Evolutionary conservation across 2,888 invertebrate genomes (phyloP).

Genomic region (Boloria selene): DNA sequence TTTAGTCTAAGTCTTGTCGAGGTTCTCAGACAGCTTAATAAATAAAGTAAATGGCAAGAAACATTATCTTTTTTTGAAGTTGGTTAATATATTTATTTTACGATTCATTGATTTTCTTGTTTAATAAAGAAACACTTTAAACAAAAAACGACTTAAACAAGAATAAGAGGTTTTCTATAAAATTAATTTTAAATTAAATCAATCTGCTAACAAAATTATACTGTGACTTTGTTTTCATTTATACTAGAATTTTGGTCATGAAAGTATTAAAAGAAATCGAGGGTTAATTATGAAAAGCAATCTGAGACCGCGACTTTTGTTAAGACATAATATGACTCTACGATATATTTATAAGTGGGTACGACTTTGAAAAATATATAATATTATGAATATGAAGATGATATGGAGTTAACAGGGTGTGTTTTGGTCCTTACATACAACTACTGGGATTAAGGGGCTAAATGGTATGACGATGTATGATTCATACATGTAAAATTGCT

Average conservation of each 20-base stretch:
- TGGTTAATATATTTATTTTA: neutral
- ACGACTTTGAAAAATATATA: constrained; percentile 38
- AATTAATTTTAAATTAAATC: too few species aligned
- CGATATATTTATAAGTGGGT: constrained; percentile 23
- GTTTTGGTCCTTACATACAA: constrained; percentile 70
- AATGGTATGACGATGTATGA: constrained; percentile 5
- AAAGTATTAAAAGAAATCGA: too few species aligned
- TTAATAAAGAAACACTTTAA: too few species aligned
- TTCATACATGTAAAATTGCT: neutral
- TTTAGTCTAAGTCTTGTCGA: constrained; percentile 2
- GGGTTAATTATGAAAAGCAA: neutral
- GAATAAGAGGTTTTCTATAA: too few species aligned
- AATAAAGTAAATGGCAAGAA: neutral
- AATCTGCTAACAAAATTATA: too few species aligned
- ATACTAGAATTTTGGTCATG: too few species aligned
- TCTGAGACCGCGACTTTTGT: neutral
- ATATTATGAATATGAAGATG: constrained; percentile 45
- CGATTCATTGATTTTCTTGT: too few species aligned
- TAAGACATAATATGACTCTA: constrained; percentile 22
- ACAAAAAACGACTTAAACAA: too few species aligned
- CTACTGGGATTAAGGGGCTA: constrained; percentile 46
- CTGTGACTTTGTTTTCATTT: too few species aligned
- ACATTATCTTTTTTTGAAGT: neutral
- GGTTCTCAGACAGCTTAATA: neutral
- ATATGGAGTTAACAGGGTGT: constrained; percentile 63